Percentiles rank a stretch among this genome's conserved stretches.
Conservation (phyloP, 2,797 vertebrate genomes). For the Momotus momota region DNA sequence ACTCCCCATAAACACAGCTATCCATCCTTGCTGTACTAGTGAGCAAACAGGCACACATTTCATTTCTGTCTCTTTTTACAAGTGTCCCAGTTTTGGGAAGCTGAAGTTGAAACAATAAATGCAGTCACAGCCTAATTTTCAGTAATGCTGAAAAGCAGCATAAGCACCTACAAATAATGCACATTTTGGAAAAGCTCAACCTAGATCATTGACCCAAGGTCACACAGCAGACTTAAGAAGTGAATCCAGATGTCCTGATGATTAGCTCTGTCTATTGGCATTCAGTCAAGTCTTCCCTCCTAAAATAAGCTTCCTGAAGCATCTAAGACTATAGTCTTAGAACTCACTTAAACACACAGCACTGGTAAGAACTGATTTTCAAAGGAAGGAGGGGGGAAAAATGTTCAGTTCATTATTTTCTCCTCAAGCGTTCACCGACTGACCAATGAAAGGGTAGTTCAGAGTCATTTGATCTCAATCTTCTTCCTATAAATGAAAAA, state of each 20-base stretch:
- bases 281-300: slow-evolving; percentile 47
- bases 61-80: neutral
- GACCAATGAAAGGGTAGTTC: neutral
- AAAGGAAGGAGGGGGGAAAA: neutral
- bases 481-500: neutral
- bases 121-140: neutral
- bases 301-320: slow-evolving; percentile 63
- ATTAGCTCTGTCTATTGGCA: slow-evolving; percentile 60
- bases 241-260: slow-evolving; percentile 59
- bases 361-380: neutral
- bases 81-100: neutral
- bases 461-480: neutral
- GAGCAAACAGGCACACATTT: neutral
- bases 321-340: slow-evolving; percentile 37
- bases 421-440: neutral
- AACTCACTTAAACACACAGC: neutral
- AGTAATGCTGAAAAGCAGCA: neutral
- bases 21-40: neutral
- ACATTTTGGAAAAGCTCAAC: slow-evolving; percentile 20
- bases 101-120: neutral
- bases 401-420: neutral
- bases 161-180: neutral
- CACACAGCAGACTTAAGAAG: slow-evolving; percentile 50
- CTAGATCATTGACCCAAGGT: slow-evolving; percentile 43
- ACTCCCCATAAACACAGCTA: neutral